phyloP scores from a whole-genome alignment of 2,797 vertebrate genomes.

The Sandelia bainsii region DNA sequence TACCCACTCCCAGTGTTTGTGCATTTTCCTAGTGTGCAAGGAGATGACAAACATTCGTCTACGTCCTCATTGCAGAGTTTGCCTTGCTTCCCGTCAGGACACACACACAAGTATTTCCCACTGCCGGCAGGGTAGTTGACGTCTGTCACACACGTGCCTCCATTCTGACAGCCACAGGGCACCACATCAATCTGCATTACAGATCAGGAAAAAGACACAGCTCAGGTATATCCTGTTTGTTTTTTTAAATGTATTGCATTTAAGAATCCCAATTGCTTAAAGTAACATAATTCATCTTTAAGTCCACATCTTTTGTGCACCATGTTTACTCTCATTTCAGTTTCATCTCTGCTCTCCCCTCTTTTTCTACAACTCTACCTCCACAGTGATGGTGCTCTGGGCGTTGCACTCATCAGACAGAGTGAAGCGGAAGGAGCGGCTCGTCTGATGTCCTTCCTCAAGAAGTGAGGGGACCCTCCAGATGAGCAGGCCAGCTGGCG shows the following conservation, averaged over 20 bases:
- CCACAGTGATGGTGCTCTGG: constrained; percentile 79
- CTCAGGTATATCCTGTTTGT: neutral
- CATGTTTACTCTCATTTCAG: no score
- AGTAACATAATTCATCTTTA: no score
- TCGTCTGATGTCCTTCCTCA: constrained; percentile 1
- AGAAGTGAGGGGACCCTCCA: constrained; percentile 79
- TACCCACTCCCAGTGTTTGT: constrained; percentile 57
- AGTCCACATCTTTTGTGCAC: no score
- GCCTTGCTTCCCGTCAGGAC: constrained; percentile 80
- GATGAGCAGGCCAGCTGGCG: constrained; percentile 88
- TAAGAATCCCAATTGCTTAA: no score
- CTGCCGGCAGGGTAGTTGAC: constrained; percentile 86
- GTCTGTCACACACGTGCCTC: constrained; percentile 84
- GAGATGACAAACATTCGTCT: constrained; percentile 73
- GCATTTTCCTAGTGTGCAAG: constrained; percentile 76
- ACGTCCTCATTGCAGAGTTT: constrained; percentile 77
- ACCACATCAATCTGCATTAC: constrained; percentile 80
- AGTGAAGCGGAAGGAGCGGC: constrained; percentile 77
- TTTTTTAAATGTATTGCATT: no score
- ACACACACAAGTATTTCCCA: constrained; percentile 87
- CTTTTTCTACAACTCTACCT: constrained; percentile 67
- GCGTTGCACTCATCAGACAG: constrained; percentile 86
- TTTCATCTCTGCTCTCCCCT: no score
- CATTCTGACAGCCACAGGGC: constrained; percentile 83
- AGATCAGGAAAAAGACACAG: neutral